Evolutionary conservation across 1,140 invertebrate genomes (phyloP).

Genomic region (Caerostris extrusa): DNA sequence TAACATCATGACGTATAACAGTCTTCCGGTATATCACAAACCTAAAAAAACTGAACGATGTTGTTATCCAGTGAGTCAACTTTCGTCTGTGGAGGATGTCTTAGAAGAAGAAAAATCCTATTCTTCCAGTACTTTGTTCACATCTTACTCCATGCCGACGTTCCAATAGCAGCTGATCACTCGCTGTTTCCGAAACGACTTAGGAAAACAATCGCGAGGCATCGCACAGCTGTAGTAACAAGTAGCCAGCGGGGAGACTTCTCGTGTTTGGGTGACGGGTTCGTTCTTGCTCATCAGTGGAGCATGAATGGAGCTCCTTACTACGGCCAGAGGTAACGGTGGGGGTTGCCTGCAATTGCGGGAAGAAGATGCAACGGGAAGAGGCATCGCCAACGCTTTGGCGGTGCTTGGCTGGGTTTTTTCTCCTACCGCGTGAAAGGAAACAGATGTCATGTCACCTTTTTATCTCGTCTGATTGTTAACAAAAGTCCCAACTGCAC

Average conservation of each 20-base stretch:
- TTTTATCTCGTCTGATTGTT: too few relatives aligned
- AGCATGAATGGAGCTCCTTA: conserved; percentile 54
- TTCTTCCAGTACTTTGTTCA: too few relatives aligned
- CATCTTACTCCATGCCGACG: neutral
- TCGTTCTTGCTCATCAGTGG: conserved; percentile 18
- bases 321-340: conserved; percentile 36
- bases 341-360: conserved; percentile 27
- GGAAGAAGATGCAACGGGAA: conserved; percentile 55
- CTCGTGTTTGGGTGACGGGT: conserved; percentile 13
- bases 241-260: neutral
- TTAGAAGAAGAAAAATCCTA: too few relatives aligned
- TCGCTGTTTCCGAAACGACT: neutral
- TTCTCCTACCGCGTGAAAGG: neutral
- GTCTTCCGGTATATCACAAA: too few relatives aligned
- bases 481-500: too few relatives aligned
- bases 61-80: too few relatives aligned
- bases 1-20: too few relatives aligned
- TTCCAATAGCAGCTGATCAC: neutral
- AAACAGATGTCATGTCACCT: neutral
- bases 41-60: too few relatives aligned
- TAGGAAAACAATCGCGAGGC: neutral
- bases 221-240: neutral
- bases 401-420: neutral
- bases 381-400: neutral
- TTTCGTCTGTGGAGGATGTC: too few relatives aligned